Evolutionary conservation across 2,797 vertebrate species (phyloP), one percentile per base, ranked within the genome.

Genomic region (Pagetopsis macropterus): DNA sequence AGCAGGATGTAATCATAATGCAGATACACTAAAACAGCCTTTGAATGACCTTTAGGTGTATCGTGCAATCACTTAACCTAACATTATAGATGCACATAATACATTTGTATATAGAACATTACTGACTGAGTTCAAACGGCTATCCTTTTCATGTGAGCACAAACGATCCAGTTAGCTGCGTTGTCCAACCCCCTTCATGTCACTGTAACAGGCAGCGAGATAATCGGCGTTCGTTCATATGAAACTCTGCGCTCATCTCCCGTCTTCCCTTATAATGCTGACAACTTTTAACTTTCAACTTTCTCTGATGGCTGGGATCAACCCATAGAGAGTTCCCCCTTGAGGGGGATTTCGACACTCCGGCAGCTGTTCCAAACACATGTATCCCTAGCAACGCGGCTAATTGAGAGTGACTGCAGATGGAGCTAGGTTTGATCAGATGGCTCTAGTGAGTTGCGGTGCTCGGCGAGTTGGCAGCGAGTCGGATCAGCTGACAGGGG

Each of bases 361-460:
- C 62, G 75, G 79, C 89, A 93, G 87, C 88, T 92, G 92, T 87
- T 87, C 81, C 67, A 75, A 83, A 88, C 66, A 78, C 79, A 85
- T 89, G 86, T 87, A 87, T 90, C 81, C 67, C 78, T 84, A 84
- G 86, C 87, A 90, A 88, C 75, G 46, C 44, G 14, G 71, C 78
- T 91, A 89, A 91, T 88, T 91, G 86, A 86, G 83, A 88, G 87
- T 27, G 86, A 84, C 78, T 85, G 82, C 84, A 89, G 85, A 85
- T 75, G 70, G 82, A 82, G 83, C 33, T 27, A 50, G 84, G 78
- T 87, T 81, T 86, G 87, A 87, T 85, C 79, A 49, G 76, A 76
- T 58, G 23, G 78, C 87, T 89, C 78, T 11, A 37, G 70, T n/a
- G 75, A 80, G 72, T 75, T 70, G 43, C 71, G 67, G 61, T 54